Evolutionary conservation across 2,888 invertebrate species (phyloP).

Genomic region (Ormyrus pomaceus): DNA sequence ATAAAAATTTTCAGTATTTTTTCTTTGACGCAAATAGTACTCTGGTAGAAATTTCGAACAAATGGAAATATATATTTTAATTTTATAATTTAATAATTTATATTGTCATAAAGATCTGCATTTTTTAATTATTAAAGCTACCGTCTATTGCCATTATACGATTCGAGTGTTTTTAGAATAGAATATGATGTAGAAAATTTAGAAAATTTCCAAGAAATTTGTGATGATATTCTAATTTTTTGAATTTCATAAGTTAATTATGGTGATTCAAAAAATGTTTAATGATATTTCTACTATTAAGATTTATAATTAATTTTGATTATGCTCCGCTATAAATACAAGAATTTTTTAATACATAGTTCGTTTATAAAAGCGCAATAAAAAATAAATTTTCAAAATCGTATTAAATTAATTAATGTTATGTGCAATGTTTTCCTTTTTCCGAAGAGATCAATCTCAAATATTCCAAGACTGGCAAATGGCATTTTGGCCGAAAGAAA

Average conservation of each 20-base stretch:
- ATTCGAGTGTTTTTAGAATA: conserved; percentile 35
- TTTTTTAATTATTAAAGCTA: conserved; percentile 36
- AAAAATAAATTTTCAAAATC: conserved; percentile 18
- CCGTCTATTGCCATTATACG: conserved; percentile 40
- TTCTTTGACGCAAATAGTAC: conserved; percentile 37
- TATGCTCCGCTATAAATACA: conserved; percentile 12
- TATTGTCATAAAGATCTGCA: conserved; percentile 40
- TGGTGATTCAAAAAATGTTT: conserved; percentile 31
- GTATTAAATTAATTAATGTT: conserved; percentile 27
- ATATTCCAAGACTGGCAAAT: conserved; percentile 67
- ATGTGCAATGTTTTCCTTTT: conserved; percentile 48
- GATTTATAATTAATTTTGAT: conserved; percentile 19
- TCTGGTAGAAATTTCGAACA: conserved; percentile 50
- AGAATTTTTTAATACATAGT: conserved; percentile 14
- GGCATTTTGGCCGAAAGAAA: conserved; percentile 62
- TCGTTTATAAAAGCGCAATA: conserved; percentile 29
- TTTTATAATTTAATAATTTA: conserved; percentile 32
- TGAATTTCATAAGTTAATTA: conserved; percentile 37
- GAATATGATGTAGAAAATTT: conserved; percentile 24
- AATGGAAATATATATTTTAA: conserved; percentile 32
- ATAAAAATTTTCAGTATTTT: conserved; percentile 48
- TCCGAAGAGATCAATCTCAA: conserved; percentile 47
- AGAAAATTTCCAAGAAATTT: conserved; percentile 46
- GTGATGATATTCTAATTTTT: conserved; percentile 45
- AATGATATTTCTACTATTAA: conserved; percentile 43